Base-by-base conservation (phyloP, 2,113 vertebrate genomes). In the Ictalurus punctatus region DNA sequence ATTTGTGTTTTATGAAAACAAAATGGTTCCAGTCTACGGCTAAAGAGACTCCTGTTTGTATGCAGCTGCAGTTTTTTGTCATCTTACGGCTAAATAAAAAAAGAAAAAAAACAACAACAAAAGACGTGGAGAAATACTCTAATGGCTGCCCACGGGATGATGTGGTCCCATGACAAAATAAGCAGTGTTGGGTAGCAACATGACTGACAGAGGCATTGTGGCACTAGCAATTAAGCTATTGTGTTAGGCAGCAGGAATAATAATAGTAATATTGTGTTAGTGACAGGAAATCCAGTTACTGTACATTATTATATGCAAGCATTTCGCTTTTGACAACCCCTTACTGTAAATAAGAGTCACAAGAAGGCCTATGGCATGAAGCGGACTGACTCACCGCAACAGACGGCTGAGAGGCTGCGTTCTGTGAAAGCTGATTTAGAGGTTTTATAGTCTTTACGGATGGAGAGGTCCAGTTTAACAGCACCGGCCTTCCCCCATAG, bases 401-500 rank as follows among this genome's bases (percentile, higher is more conserved):
- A 23, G 96, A 95, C 86, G 96, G 93, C 54, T 93, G 91, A n/a
- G 93, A 91, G 69, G 21, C 94, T 27, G 93, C 89, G 88, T 93
- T 94, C 67, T 95, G 95, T 23, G 89, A 91, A 19, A 89, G 89
- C 59, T 91, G 94, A 69, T 89, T 85, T 79, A 92, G 91, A 13
- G 85, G 59, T 88, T 95, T 95, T 0, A 92, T 84, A 78, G 94
- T 93, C 3, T 96, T 96, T 90, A 94, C 61, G 34, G 95, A 94
- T 2, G 96, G 94, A 91, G 95, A 91, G 17, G 94, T 95, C 93
- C 93, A 93, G 54, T 95, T 95, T 91, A 96, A 93, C 81, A 95
- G 90, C 30, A 96, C 96, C 71, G 93, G 91, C 89, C 94, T 96
- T 91, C 96, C 92, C 40, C 95, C 92, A 27, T 97, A 98, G 54